Base-by-base conservation (phyloP, 2,888 invertebrate species). In the Phengaris arion region DNA sequence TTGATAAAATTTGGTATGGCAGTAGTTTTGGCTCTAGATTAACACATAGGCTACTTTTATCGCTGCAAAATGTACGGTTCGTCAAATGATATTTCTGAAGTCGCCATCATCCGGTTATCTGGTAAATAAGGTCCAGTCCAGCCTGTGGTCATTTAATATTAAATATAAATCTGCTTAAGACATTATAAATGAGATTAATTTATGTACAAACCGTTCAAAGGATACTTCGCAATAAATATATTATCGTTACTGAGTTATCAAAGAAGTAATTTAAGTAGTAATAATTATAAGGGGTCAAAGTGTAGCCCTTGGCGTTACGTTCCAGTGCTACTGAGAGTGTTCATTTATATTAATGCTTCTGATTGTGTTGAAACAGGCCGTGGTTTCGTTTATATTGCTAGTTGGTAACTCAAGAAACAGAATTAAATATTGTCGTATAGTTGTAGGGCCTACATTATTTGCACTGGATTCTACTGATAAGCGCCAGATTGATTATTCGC, bases 221-320 rank as follows among this genome's bases (percentile, higher is more conserved):
- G 57, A 8, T 57, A 15, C 15, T 57, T 57, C 15, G 15, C 7
- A 57, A 48, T 48, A 48, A 48, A 48, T 48, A 15, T 3, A 55
- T 55, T 15, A 15, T 15, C 57, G 7, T 57, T 57, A 57, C 57
- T n/a, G 7, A 15, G 15, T 57, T 57, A 57, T 15, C 15, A 57
- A 15, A 57, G 48, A 8, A 6, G 57, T 57, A 57, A 57, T 15
- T 57, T 15, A 57, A 57, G 9, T 57, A 57, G 9, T 57, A 15
- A 9, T 57, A 57, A 57, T 57, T 57, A 57, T 57, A 57, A 57
- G n/a, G 57, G 57, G 57, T 57, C 57, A 57, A 57, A 57, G 57
- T 15, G 8, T 57, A 7, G 57, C 57, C 57, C 57, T 1, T 1
- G 15, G 57, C 57, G 15, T 2, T 15, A 57, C 57, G n/a, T 48